These are phyloP conservation scores for Pyrgus malvae DNA, from an alignment of 2,888 invertebrate species.

Conservation along the genomic window DNA sequence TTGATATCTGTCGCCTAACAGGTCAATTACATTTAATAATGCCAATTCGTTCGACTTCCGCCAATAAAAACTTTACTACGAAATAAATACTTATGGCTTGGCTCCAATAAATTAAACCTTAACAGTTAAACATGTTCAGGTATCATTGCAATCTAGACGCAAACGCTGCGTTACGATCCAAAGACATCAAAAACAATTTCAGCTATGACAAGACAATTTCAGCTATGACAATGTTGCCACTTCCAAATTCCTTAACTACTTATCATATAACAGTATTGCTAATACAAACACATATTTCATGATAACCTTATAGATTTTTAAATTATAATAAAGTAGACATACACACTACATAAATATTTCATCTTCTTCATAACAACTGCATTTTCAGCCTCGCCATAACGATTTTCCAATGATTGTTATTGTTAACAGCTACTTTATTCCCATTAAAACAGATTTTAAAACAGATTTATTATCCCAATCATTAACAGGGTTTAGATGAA, in stretches of 20 bases:
- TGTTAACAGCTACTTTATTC: neutral
- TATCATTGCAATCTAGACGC: neutral
- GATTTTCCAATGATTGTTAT: conserved; percentile 4
- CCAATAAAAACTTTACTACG: neutral
- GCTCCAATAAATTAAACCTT: neutral
- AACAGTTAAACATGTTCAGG: neutral
- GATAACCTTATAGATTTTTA: conserved; percentile 25
- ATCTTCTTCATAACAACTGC: conserved; percentile 8
- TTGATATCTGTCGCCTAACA: neutral
- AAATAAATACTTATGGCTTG: conserved; percentile 18
- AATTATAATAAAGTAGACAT: conserved; percentile 20
- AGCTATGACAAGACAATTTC: neutral
- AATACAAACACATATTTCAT: conserved; percentile 22
- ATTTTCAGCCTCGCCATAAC: conserved; percentile 18
- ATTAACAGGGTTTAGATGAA: too few species aligned
- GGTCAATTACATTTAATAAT: neutral
- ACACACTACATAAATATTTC: conserved; percentile 25
- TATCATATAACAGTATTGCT: conserved; percentile 19
- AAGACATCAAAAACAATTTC: neutral
- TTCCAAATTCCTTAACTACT: conserved; percentile 1
- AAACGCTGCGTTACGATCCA: neutral
- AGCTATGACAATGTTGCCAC: neutral
- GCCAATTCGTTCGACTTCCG: neutral
- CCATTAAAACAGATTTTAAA: neutral
- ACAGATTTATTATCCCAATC: neutral